Evolutionary conservation across 2,113 vertebrate species (phyloP).

Genomic region (Tetrax tetrax): DNA sequence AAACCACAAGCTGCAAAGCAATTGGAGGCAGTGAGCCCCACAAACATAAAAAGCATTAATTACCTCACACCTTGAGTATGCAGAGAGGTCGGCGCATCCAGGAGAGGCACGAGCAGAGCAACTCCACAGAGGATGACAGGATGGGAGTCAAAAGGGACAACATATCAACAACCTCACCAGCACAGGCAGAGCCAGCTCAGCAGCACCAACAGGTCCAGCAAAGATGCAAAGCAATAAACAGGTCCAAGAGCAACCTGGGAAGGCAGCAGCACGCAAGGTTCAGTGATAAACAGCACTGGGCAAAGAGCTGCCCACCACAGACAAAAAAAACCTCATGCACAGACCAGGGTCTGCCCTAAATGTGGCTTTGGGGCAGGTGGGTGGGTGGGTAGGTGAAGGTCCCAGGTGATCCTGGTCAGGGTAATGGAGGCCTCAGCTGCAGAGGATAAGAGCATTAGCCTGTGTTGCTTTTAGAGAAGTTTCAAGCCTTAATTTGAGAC

Average conservation of each 20-base stretch:
- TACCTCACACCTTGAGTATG: background rate
- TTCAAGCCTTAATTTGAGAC: background rate
- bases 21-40: background rate
- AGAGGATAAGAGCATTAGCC: background rate
- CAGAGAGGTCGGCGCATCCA: rapidly evolving
- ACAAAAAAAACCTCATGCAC: rapidly evolving
- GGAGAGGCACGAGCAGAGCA: rapidly evolving
- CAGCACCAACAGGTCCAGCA: background rate
- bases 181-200: background rate
- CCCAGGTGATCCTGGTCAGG: background rate
- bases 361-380: too few relatives aligned
- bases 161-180: rapidly evolving
- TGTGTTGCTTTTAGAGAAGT: background rate
- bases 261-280: rapidly evolving
- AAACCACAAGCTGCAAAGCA: background rate
- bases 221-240: rapidly evolving
- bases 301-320: background rate
- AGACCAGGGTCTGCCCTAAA: background rate
- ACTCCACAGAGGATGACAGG: rapidly evolving
- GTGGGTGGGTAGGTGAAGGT: background rate
- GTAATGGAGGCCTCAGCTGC: background rate
- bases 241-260: background rate
- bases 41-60: background rate
- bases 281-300: rapidly evolving
- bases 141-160: background rate